Conservation (phyloP, 2,888 invertebrate species). For the Brenthis daphne region DNA sequence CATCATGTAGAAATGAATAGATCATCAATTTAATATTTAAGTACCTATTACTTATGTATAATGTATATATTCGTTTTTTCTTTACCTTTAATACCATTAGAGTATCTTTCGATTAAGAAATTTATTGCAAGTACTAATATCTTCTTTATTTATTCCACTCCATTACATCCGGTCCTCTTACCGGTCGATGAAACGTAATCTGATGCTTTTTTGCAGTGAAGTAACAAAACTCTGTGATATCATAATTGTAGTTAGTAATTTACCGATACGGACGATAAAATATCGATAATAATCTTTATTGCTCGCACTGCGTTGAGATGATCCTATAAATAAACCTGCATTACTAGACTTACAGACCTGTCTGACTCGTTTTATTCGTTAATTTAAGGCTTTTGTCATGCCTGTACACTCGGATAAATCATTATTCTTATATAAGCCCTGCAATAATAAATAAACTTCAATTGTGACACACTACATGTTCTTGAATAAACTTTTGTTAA, state of each 20-base stretch:
- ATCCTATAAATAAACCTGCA: constrained; percentile 43
- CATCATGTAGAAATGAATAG: too few species aligned
- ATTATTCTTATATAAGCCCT: constrained; percentile 28
- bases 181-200: constrained; percentile 27
- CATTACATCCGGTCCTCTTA: constrained; percentile 16
- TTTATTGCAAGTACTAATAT: background rate
- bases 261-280: constrained; percentile 42
- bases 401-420: constrained; percentile 28
- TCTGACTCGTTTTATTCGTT: constrained; percentile 39
- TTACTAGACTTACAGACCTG: constrained; percentile 36
- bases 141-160: constrained; percentile 1
- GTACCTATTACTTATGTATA: too few species aligned
- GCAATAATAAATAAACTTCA: constrained; percentile 25
- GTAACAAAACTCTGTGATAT: constrained; percentile 40
- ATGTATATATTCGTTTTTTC: too few species aligned
- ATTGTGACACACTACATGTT: constrained; percentile 11
- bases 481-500: constrained; percentile 24
- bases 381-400: constrained; percentile 42
- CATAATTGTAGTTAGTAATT: constrained; percentile 41
- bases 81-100: too few species aligned
- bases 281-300: constrained; percentile 42
- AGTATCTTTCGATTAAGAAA: background rate
- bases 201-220: constrained; percentile 31
- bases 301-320: constrained; percentile 38
- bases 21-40: too few species aligned